Conservation (phyloP, 2,113 vertebrate genomes). For the Sylvia atricapilla region DNA sequence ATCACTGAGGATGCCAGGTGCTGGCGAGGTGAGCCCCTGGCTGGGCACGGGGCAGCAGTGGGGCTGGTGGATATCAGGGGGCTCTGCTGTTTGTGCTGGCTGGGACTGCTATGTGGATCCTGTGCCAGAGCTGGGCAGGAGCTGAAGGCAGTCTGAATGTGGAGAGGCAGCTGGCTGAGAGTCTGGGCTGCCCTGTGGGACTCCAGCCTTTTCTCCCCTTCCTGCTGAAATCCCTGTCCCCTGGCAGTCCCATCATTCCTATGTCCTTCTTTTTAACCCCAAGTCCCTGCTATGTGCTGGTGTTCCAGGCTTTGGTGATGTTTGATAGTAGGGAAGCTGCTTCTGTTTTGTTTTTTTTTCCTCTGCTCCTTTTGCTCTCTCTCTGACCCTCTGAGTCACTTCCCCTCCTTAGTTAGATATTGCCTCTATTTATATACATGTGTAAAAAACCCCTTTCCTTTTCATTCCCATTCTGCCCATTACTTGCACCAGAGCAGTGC, state of each 20-base stretch:
- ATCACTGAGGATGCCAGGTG: conserved; percentile 78
- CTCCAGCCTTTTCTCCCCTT: background rate
- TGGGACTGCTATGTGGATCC: accelerated
- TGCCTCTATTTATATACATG: conserved; percentile 31
- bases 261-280: background rate
- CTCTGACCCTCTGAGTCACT: conserved; percentile 53
- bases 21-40: conserved; percentile 60
- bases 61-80: background rate
- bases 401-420: conserved; percentile 58
- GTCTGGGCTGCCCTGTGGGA: background rate
- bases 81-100: background rate
- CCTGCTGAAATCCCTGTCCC: background rate
- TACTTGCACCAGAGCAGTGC: background rate
- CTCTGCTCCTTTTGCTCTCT: background rate
- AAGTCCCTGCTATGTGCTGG: background rate
- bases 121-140: background rate
- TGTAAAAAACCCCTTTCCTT: background rate
- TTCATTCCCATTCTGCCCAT: background rate
- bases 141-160: background rate
- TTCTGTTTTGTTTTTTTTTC: background rate
- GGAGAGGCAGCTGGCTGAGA: background rate
- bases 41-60: background rate
- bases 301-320: background rate
- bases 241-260: background rate
- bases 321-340: background rate